Evolutionary conservation across 2,797 vertebrate genomes (phyloP), one percentile per base, ranked within the genome.

Genomic region (Rhyacichthys aspro): DNA sequence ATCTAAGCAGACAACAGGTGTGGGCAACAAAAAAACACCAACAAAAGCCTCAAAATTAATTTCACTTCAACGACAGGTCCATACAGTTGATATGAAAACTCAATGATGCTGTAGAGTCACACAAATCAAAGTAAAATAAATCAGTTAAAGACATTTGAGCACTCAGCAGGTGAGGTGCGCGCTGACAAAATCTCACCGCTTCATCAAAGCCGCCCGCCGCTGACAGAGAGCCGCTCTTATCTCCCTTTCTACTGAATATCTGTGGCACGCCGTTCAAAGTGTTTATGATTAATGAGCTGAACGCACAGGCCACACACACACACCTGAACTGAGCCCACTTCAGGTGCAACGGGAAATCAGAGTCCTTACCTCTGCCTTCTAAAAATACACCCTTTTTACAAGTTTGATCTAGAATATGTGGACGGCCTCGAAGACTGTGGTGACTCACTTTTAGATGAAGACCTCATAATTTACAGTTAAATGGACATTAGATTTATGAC

Each of bases 241-340:
- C 73, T 73, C 18, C 1, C 2, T 28, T 63, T 75, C 59, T 38
- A 45, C 44, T 68, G 74, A 55, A 64, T 55, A 18, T 76, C 67
- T 70, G 79, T 72, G 68, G 72, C 66, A 58, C 54, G 14, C 19
- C 28, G n/a, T 62, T 79, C 57, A 58, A 37, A 68, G 64, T 58
- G 74, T 81, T 67, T 62, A 75, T 61, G 74, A 78, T 78, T 83
- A 80, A 88, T 84, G 67, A 85, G 74, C 66, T 44, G 11, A 10
- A 61, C 62, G 66, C 45, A 62, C 43, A 36, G 58, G 56, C 45
- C 66, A 57, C 57, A 70, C 74, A 53, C 74, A 53, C 14, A 61
- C 58, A 11, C 57, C 67, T 34, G 39, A 38, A 23, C 54, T 33
- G 50, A 72, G 70, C 12, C 0, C 10, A 42, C 63, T 55, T 0